Percentiles rank a stretch among this genome's conserved stretches.
These are phyloP conservation scores for Eurois occulta DNA, from an alignment of 2,888 invertebrate species.

Conservation along the genomic window DNA sequence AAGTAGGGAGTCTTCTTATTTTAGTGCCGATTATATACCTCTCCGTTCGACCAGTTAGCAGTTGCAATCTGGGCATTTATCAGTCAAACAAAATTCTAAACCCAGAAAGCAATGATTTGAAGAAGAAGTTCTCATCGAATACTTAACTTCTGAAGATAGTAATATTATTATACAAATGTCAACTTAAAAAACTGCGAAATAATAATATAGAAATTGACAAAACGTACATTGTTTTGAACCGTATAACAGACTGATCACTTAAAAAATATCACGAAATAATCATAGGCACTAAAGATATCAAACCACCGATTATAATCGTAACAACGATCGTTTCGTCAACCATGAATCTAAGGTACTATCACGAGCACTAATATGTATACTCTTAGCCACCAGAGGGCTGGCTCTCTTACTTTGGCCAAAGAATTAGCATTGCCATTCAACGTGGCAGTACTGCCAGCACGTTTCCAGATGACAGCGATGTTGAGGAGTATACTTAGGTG, in stretches of 20 bases:
- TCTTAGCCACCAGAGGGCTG: no score
- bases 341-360: slow-evolving; percentile 22
- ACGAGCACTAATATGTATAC: not conserved
- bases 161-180: no score
- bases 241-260: not conserved
- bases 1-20: not conserved
- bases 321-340: slow-evolving; percentile 13
- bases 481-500: no score
- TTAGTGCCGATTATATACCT: not conserved
- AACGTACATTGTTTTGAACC: not conserved
- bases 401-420: no score
- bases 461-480: no score
- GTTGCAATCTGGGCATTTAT: not conserved
- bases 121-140: not conserved
- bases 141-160: no score
- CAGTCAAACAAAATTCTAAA: not conserved
- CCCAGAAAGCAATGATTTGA: not conserved
- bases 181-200: no score
- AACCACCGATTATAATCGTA: slow-evolving; percentile 11
- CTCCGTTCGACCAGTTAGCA: not conserved
- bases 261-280: slow-evolving; percentile 23
- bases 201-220: not conserved
- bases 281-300: slow-evolving; percentile 5
- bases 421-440: no score
- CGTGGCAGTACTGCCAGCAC: no score